phyloP scores from a whole-genome alignment of 2,113 vertebrate species.

The Prolemur simus region DNA sequence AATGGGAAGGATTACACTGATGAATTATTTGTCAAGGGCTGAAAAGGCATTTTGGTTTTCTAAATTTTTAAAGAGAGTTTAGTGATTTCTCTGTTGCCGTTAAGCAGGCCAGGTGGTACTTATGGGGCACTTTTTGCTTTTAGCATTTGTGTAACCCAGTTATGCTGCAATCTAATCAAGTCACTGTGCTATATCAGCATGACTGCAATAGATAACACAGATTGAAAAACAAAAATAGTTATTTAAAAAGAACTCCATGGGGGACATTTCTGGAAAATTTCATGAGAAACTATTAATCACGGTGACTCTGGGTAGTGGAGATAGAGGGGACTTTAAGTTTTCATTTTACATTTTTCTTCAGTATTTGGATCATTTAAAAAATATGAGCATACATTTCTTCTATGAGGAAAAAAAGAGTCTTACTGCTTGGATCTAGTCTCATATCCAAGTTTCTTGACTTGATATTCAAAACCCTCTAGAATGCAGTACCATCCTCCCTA shows the following conservation, averaged over 20 bases:
- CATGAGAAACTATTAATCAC: conserved; percentile 6
- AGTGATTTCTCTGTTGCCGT: neutral
- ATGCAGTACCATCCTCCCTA: neutral
- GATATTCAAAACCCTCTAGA: neutral
- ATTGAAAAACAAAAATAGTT: neutral
- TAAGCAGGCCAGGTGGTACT: neutral
- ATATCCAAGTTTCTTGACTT: neutral
- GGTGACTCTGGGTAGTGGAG: neutral
- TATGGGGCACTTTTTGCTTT: neutral
- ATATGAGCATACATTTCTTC: neutral
- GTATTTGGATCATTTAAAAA: neutral
- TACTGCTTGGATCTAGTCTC: neutral
- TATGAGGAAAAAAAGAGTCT: neutral
- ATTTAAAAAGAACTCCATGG: neutral
- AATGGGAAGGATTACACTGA: conserved; percentile 39
- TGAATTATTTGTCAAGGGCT: conserved; percentile 48
- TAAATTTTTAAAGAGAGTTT: neutral
- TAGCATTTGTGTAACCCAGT: neutral
- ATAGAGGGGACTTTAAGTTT: neutral
- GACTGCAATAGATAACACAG: neutral
- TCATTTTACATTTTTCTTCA: conserved; percentile 13
- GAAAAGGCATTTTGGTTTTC: neutral
- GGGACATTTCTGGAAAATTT: neutral
- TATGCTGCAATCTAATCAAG: neutral
- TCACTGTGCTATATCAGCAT: neutral